Percentiles rank a stretch among this genome's conserved stretches.
Evolutionary conservation across 2,797 vertebrate genomes (phyloP).

Genomic region (Urocyon cinereoargenteus): DNA sequence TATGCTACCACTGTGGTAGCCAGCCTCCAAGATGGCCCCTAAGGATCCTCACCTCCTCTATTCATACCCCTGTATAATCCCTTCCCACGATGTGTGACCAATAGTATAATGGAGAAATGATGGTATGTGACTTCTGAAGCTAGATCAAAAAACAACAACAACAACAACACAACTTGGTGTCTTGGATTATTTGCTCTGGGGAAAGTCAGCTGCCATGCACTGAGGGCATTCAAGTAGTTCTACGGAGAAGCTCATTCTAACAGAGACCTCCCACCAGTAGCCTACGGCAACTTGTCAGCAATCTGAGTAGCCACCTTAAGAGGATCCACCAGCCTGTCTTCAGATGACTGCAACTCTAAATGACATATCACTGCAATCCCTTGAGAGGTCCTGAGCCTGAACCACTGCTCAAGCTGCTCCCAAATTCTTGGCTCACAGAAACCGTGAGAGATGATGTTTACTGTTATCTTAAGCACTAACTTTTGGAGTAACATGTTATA

Average conservation of each 20-base stretch:
- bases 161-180: neutral
- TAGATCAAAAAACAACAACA: neutral
- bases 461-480: constrained; percentile 14
- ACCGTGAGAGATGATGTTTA: neutral
- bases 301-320: neutral
- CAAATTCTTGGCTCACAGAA: constrained; percentile 42
- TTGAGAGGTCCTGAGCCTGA: neutral
- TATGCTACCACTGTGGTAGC: neutral
- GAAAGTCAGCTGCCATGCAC: neutral
- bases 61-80: neutral
- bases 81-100: neutral
- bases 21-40: neutral
- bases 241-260: neutral
- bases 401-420: neutral
- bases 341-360: neutral
- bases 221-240: neutral
- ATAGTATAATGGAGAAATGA: neutral
- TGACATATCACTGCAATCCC: neutral
- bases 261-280: neutral
- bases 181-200: neutral
- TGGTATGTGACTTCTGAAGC: neutral
- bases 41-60: neutral
- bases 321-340: neutral
- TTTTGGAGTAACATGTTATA: neutral
- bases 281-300: neutral